These are phyloP conservation scores for Planiliza haematocheilus DNA, from an alignment of 2,113 vertebrate species.

Conservation along the genomic window DNA sequence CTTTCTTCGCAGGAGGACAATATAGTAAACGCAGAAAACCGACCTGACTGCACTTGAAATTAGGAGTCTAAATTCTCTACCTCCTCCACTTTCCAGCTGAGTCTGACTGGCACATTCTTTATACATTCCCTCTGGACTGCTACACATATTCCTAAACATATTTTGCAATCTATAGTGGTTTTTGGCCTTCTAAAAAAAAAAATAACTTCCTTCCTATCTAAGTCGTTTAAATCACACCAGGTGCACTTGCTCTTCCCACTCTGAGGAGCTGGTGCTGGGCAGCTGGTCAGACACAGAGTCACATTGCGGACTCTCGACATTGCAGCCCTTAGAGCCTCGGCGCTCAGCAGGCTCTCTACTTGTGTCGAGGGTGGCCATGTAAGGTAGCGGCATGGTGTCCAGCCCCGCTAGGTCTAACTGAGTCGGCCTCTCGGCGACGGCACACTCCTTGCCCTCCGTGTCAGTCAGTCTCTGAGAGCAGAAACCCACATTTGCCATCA, in stretches of 20 bases:
- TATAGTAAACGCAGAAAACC: conserved; percentile 20
- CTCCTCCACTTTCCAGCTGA: not conserved
- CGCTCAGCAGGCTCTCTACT: conserved; percentile 59
- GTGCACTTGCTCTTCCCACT: conserved; percentile 95
- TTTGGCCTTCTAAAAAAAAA: conserved; percentile 43
- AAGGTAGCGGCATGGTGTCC: conserved; percentile 73
- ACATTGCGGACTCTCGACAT: conserved; percentile 80
- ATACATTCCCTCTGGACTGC: conserved; percentile 42
- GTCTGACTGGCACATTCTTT: conserved; percentile 37
- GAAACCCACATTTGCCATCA: conserved; percentile 71
- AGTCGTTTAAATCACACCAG: conserved; percentile 84
- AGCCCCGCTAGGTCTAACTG: conserved; percentile 85
- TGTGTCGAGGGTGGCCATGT: conserved; percentile 71
- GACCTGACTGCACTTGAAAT: conserved; percentile 10
- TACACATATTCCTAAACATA: not conserved
- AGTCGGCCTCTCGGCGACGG: conserved; percentile 78
- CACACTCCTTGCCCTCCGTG: conserved; percentile 61
- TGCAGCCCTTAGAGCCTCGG: conserved; percentile 62
- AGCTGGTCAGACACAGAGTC: conserved; percentile 86
- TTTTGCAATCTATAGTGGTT: conserved; percentile 57
- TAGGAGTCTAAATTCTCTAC: conserved; percentile 7
- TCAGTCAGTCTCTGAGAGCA: conserved; percentile 47
- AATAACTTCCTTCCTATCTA: conserved; percentile 12
- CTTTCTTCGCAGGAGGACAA: conserved; percentile 16
- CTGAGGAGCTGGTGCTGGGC: conserved; percentile 86